A percentile compares a stretch with the other conserved stretches of the same genome.
Conservation (phyloP, 2,797 vertebrate genomes). For the Trachurus trachurus region DNA sequence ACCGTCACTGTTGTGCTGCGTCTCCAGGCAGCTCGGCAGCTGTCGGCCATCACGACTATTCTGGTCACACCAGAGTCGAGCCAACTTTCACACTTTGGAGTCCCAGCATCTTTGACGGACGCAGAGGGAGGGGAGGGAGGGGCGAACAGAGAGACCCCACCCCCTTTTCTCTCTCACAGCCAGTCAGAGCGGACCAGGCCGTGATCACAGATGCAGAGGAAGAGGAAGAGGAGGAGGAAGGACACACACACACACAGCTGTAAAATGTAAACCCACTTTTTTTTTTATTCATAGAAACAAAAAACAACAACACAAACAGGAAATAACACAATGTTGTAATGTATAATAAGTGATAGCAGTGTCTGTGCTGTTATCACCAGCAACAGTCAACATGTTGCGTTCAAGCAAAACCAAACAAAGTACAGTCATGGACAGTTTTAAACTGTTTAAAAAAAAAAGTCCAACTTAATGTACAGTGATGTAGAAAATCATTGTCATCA, state of each 20-base stretch:
- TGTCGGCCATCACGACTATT: slow-evolving; percentile 77
- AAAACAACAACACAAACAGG: slow-evolving; percentile 11
- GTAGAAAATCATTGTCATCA: slow-evolving; percentile 34
- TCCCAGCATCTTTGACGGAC: slow-evolving; percentile 56
- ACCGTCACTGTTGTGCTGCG: slow-evolving; percentile 14
- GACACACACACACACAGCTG: slow-evolving; percentile 12
- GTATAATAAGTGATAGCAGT: slow-evolving; percentile 29
- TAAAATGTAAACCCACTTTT: slow-evolving; percentile 63
- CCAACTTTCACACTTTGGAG: slow-evolving; percentile 74
- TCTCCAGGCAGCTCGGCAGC: slow-evolving; percentile 71
- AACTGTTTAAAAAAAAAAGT: slow-evolving; percentile 81
- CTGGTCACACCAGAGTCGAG: slow-evolving; percentile 66
- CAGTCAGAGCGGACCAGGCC: neutral
- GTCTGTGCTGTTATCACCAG: slow-evolving; percentile 38
- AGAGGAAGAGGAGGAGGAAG: neutral
- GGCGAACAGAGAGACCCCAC: slow-evolving; percentile 35
- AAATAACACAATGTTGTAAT: slow-evolving; percentile 18
- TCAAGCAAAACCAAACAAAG: slow-evolving; percentile 90
- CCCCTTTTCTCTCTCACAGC: neutral
- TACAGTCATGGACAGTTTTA: slow-evolving; percentile 85
- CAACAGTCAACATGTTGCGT: slow-evolving; percentile 74
- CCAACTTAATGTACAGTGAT: slow-evolving; percentile 80
- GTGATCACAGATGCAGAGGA: neutral
- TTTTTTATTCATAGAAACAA: slow-evolving; percentile 64
- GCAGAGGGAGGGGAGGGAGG: slow-evolving; percentile 25